Evolutionary conservation across 1,140 invertebrate species (phyloP).

Genomic region (Megalopta genalis): DNA sequence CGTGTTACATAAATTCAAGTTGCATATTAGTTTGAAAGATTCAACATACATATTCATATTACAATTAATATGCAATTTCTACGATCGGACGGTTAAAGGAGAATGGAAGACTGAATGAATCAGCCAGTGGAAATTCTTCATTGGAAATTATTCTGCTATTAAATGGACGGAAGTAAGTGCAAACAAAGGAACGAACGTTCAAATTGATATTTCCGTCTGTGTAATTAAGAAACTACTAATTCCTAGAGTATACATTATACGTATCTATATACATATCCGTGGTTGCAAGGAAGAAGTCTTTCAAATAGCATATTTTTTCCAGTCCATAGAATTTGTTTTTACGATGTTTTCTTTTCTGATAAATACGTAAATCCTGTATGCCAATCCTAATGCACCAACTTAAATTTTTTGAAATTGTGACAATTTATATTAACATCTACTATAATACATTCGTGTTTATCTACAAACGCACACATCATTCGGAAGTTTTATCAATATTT

Average conservation of each 20-base stretch:
- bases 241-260: not conserved
- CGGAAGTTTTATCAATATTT: not conserved
- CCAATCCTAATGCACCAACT: too few species aligned
- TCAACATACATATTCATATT: not conserved
- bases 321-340: too few species aligned
- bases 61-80: conserved; percentile 6
- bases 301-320: too few species aligned
- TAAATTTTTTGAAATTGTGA: too few species aligned
- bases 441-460: not conserved
- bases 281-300: too few species aligned
- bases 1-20: not conserved
- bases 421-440: not conserved
- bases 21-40: not conserved
- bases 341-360: too few species aligned
- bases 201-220: too few species aligned
- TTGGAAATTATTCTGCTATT: conserved; percentile 6
- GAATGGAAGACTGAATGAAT: not conserved
- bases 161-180: not conserved
- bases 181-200: conserved; percentile 14
- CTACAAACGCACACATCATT: too few species aligned
- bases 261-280: too few species aligned
- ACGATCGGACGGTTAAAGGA: not conserved
- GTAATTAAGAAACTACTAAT: not conserved
- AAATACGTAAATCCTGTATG: too few species aligned
- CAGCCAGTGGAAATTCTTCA: not conserved